phyloP scores from a whole-genome alignment of 2,797 vertebrate species.

The Lycodopsis pacificus region DNA sequence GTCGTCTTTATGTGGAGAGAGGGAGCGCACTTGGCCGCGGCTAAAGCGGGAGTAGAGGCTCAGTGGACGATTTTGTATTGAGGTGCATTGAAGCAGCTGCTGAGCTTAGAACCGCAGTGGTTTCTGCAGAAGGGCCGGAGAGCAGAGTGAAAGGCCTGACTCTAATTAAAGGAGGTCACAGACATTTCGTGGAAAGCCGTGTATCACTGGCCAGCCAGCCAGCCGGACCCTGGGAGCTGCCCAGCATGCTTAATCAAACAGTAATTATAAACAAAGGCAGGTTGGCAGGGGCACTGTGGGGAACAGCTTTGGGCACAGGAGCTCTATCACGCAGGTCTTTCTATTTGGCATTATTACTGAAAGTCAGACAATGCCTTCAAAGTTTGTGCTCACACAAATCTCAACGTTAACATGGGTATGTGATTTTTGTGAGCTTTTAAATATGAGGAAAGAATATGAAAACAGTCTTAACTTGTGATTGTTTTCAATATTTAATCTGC shows the following conservation, averaged over 20 bases:
- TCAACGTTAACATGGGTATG: neutral
- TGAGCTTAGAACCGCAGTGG: conserved; percentile 41
- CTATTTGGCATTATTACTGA: conserved; percentile 67
- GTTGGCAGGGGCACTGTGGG: conserved; percentile 73
- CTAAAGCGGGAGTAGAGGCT: conserved; percentile 45
- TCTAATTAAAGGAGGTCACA: conserved; percentile 69
- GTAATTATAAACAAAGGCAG: conserved; percentile 86
- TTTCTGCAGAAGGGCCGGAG: conserved; percentile 56
- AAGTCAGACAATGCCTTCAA: conserved; percentile 42
- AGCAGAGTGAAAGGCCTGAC: conserved; percentile 54
- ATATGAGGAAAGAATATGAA: neutral
- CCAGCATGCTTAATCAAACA: conserved; percentile 86
- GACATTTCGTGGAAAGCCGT: conserved; percentile 82
- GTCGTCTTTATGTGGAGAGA: conserved; percentile 78
- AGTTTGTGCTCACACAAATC: conserved; percentile 28
- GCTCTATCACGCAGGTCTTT: conserved; percentile 80
- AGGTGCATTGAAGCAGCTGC: conserved; percentile 50
- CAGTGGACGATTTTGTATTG: conserved; percentile 55
- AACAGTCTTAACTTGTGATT: neutral
- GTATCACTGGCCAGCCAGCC: conserved; percentile 78
- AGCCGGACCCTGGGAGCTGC: conserved; percentile 80
- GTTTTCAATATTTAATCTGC: neutral
- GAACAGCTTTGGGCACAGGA: conserved; percentile 60
- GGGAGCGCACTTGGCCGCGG: conserved; percentile 58
- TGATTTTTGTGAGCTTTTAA: neutral